phyloP scores from a whole-genome alignment of 2,113 vertebrate species.

The Thymallus thymallus region DNA sequence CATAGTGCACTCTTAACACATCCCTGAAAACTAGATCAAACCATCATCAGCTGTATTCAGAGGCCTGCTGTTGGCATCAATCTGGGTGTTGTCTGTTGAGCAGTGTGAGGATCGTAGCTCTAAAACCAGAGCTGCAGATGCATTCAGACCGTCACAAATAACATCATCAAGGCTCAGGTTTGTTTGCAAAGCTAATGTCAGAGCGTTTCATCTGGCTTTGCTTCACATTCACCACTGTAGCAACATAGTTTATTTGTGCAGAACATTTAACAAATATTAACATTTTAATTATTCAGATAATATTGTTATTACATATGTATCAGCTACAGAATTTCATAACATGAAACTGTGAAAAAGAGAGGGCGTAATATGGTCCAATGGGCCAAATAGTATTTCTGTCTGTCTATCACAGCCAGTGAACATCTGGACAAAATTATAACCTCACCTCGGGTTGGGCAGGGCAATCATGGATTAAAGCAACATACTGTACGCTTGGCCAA shows the following conservation, averaged over 20 bases:
- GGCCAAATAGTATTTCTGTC: not conserved
- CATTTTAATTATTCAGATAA: not conserved
- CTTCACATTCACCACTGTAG: too few relatives aligned
- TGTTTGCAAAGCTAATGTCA: too few relatives aligned
- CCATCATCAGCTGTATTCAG: not conserved
- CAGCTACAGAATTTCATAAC: not conserved
- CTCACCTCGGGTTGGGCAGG: not conserved
- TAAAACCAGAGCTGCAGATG: too few relatives aligned
- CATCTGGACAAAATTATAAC: conserved; percentile 6
- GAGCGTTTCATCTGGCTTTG: too few relatives aligned
- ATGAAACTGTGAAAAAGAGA: not conserved
- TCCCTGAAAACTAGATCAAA: not conserved
- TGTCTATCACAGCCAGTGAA: not conserved
- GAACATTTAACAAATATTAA: too few relatives aligned
- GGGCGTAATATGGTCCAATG: not conserved
- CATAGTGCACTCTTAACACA: not conserved
- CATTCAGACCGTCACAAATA: too few relatives aligned
- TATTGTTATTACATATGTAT: not conserved
- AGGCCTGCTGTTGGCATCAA: not conserved
- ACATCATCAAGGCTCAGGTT: too few relatives aligned
- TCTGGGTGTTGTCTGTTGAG: not conserved
- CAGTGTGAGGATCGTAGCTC: too few relatives aligned
- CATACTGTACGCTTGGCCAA: not conserved
- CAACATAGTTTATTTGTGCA: too few relatives aligned
- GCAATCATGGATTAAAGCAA: not conserved